Base-by-base conservation (phyloP, 2,113 vertebrate genomes). In the Oophaga pumilio region DNA sequence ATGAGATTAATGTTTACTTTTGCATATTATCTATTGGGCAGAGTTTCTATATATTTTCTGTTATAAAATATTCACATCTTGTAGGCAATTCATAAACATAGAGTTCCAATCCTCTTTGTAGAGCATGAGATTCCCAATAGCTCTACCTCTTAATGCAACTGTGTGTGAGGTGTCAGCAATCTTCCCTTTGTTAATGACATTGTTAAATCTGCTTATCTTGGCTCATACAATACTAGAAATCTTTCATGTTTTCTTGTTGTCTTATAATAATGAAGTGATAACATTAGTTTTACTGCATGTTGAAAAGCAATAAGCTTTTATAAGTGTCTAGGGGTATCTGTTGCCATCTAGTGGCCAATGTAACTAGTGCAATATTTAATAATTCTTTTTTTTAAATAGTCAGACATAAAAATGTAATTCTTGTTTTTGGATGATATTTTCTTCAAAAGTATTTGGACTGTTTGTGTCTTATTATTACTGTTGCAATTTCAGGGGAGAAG, bases 401-500 rank as follows among this genome's bases (percentile, higher is more conserved):
- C 62, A 66, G 24, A 66, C n/a, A 66, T 66, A 1, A n/a, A 24
- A 66, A 6, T 69, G 0, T 69, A 3, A 8, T 69, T 69, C 26
- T 18, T 6, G 4, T 33, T 49, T 43, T 49, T 33, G 49, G 15
- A 49, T 49, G 26, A 15, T 14, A 26, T 26, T 26, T 2, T 68
- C 14, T 14, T 26, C 26, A 17, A 8, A 1, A 73, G 43, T 43
- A 10, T 73, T 2, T 11, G 18, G 69, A 8, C 2, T 26, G 11
- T n/a, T 33, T 11, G 74, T 20, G 20, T 57, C 8, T 78, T 15
- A 49, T 49, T 10, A 62, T 18, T 22, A 18, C 11, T 26, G 17
- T 78, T 2, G 73, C 7, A 5, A 81, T 49, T 85, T 8, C 79
- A 96, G 96, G 95, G 2, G 93, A 94, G 74, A 92, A 94, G 24